Evolutionary conservation across 2,113 vertebrate genomes (phyloP).

Genomic region (Pseudorectes ferrugineus): DNA sequence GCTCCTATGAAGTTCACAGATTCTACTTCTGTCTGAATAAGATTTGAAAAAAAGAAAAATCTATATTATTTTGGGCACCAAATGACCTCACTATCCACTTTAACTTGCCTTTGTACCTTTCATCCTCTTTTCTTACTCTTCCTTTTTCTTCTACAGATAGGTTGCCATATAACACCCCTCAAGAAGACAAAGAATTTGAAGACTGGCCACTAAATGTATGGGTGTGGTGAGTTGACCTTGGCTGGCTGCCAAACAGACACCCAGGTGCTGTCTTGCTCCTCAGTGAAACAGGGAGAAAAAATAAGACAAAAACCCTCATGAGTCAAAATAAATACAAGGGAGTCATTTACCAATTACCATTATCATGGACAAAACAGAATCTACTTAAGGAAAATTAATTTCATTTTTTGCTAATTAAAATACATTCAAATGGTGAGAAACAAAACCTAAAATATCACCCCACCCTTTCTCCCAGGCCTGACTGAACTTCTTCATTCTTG

Average conservation of each 20-base stretch:
- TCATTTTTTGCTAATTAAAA: neutral
- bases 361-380: fast-evolving
- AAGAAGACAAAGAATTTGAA: neutral
- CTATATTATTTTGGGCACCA: neutral
- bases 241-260: neutral
- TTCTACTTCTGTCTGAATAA: neutral
- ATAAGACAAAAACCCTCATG: neutral
- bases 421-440: neutral
- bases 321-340: neutral
- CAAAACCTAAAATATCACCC: neutral
- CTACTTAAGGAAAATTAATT: neutral
- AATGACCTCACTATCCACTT: neutral
- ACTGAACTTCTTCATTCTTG: neutral
- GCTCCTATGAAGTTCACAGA: neutral
- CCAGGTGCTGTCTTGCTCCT: fast-evolving
- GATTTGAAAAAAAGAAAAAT: neutral
- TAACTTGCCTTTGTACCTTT: neutral
- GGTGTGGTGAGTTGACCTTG: neutral
- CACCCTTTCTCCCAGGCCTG: neutral
- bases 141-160: neutral
- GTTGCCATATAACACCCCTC: neutral
- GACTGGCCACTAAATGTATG: neutral
- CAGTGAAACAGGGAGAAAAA: neutral
- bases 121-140: neutral
- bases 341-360: neutral